Evolutionary conservation across 2,113 vertebrate species (phyloP).

Genomic region (Manacus vitellinus): DNA sequence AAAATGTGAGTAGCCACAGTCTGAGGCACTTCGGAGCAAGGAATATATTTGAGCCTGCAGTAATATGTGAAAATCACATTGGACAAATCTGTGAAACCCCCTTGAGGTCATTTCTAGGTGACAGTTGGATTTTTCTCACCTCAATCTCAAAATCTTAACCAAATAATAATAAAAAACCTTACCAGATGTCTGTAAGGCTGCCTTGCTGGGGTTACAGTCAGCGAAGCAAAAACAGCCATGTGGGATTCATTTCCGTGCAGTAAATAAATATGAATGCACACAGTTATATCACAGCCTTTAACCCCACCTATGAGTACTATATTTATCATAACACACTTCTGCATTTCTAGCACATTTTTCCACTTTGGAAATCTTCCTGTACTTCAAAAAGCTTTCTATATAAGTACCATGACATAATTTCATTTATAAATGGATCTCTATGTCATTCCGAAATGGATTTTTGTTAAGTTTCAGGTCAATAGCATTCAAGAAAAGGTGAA

Average conservation of each 20-base stretch:
- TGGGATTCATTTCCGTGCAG: conserved; percentile 27
- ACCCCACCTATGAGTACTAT: not conserved
- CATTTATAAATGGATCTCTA: conserved; percentile 19
- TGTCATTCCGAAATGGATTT: conserved; percentile 3
- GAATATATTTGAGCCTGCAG: not conserved
- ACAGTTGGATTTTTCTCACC: conserved; percentile 46
- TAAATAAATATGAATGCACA: conserved; percentile 44
- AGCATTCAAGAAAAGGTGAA: not conserved
- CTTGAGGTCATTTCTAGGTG: conserved; percentile 1
- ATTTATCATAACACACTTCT: conserved; percentile 35
- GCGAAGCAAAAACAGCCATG: conserved; percentile 18
- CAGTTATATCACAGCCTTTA: conserved; percentile 10
- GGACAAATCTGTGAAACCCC: not conserved
- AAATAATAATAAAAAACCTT: conserved; percentile 44
- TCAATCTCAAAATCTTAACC: conserved; percentile 24
- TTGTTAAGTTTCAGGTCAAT: not conserved
- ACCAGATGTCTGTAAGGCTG: conserved; percentile 15
- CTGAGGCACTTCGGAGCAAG: not conserved
- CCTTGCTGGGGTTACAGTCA: conserved; percentile 5
- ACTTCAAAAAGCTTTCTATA: conserved; percentile 30
- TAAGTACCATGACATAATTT: conserved; percentile 18
- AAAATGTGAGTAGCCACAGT: not conserved
- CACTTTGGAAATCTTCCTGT: conserved; percentile 3
- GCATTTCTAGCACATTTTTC: conserved; percentile 39
- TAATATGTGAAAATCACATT: not conserved